A percentile compares a stretch with the other conserved stretches of the same genome.
These are phyloP conservation scores for Amphipyra berbera DNA, from an alignment of 2,888 invertebrate species.

Conservation along the genomic window DNA sequence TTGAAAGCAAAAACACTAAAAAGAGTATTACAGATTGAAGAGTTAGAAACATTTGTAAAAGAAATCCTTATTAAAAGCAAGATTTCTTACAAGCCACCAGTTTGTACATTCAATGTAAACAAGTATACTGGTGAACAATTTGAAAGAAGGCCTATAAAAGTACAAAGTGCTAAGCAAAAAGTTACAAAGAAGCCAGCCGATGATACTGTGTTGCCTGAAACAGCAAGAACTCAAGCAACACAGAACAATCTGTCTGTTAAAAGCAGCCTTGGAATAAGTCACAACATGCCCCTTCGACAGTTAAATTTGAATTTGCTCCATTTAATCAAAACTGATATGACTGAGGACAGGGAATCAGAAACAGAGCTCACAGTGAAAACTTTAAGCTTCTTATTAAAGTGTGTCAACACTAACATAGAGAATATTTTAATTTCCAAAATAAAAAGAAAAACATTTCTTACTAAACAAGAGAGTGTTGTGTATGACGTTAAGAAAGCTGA, in stretches of 20 bases:
- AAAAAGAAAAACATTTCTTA: conserved; percentile 78
- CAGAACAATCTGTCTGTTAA: conserved; percentile 71
- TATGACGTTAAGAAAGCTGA: conserved; percentile 79
- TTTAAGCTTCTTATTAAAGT: conserved; percentile 76
- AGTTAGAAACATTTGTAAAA: conserved; percentile 75
- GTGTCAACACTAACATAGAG: conserved; percentile 73
- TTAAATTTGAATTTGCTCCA: conserved; percentile 76
- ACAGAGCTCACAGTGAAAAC: conserved; percentile 72
- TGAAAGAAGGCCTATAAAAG: conserved; percentile 67
- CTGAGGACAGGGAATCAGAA: conserved; percentile 65
- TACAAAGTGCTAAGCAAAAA: conserved; percentile 67
- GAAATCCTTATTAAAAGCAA: conserved; percentile 76
- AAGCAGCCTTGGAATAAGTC: conserved; percentile 68
- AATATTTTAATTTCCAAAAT: conserved; percentile 77
- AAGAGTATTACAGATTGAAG: conserved; percentile 78
- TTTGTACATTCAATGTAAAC: conserved; percentile 70
- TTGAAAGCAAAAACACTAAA: conserved; percentile 89
- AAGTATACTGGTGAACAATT: conserved; percentile 70
- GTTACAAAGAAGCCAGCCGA: conserved; percentile 68
- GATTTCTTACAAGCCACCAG: conserved; percentile 79
- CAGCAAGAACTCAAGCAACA: conserved; percentile 75
- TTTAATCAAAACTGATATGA: conserved; percentile 74
- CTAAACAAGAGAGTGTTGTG: conserved; percentile 69
- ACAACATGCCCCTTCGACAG: conserved; percentile 74
- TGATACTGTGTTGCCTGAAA: conserved; percentile 78